Percentiles rank a stretch among this genome's conserved stretches.
These are phyloP conservation scores for Okapia johnstoni DNA, from an alignment of 2,113 vertebrate species.

Conservation along the genomic window DNA sequence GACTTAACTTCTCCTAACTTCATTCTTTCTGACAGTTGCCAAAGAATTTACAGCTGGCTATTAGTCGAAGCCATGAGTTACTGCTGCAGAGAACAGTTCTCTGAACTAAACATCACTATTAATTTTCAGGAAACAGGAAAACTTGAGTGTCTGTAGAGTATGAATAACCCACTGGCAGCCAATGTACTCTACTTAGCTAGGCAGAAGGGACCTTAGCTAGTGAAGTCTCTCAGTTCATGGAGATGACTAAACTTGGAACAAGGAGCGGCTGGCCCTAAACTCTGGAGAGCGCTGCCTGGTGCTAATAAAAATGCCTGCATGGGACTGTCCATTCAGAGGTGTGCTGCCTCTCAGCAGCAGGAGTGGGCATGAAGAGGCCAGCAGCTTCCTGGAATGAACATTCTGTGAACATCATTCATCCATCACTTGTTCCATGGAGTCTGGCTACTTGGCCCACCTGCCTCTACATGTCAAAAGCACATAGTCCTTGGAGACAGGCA, in stretches of 20 bases:
- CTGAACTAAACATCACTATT: background rate
- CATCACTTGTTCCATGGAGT: background rate
- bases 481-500: background rate
- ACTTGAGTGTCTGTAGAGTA: background rate
- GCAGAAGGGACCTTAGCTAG: background rate
- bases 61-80: background rate
- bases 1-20: background rate
- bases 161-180: background rate
- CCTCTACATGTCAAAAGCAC: background rate
- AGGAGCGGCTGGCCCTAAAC: background rate
- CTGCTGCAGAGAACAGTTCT: background rate
- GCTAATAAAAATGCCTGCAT: accelerated
- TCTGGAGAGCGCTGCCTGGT: background rate
- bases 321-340: background rate
- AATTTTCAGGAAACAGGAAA: background rate
- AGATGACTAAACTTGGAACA: background rate
- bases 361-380: background rate
- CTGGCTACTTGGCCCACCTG: background rate
- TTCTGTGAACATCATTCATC: background rate
- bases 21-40: background rate
- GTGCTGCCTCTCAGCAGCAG: background rate
- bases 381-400: background rate
- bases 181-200: background rate
- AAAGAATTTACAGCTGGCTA: background rate
- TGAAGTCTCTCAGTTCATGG: background rate